These are phyloP conservation scores for Holotrichia oblita DNA, from an alignment of 1,140 invertebrate genomes.

Conservation along the genomic window DNA sequence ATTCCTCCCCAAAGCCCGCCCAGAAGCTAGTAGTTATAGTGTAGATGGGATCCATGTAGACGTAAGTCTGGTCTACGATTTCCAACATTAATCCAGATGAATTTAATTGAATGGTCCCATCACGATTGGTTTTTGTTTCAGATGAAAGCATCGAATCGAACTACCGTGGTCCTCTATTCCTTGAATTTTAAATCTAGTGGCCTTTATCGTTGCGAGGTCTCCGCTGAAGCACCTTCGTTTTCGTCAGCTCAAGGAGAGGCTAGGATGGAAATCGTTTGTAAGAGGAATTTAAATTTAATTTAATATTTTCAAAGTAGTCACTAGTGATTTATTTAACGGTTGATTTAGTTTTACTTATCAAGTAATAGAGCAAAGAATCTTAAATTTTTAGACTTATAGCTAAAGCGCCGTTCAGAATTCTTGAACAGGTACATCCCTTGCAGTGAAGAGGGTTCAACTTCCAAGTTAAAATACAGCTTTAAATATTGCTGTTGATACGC, in stretches of 20 bases:
- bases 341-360: no score
- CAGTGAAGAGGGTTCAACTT: no score
- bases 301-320: no score
- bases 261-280: slow-evolving; percentile 77
- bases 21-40: slow-evolving; percentile 71
- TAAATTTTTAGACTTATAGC: no score
- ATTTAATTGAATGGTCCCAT: background rate
- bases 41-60: slow-evolving; percentile 80
- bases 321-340: no score
- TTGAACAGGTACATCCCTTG: no score
- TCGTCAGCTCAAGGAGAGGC: slow-evolving; percentile 72
- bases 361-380: no score
- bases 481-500: no score
- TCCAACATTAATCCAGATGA: background rate
- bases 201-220: slow-evolving; percentile 79
- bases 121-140: slow-evolving; percentile 57
- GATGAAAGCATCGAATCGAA: slow-evolving; percentile 67
- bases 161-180: slow-evolving; percentile 69
- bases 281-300: no score
- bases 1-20: slow-evolving; percentile 73
- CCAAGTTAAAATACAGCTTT: no score
- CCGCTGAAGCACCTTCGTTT: slow-evolving; percentile 78
- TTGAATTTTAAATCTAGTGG: no score
- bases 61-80: slow-evolving; percentile 47
- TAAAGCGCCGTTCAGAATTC: no score